Evolutionary conservation across 1,140 invertebrate genomes (phyloP).

Genomic region (Rhizoglyphus robini): DNA sequence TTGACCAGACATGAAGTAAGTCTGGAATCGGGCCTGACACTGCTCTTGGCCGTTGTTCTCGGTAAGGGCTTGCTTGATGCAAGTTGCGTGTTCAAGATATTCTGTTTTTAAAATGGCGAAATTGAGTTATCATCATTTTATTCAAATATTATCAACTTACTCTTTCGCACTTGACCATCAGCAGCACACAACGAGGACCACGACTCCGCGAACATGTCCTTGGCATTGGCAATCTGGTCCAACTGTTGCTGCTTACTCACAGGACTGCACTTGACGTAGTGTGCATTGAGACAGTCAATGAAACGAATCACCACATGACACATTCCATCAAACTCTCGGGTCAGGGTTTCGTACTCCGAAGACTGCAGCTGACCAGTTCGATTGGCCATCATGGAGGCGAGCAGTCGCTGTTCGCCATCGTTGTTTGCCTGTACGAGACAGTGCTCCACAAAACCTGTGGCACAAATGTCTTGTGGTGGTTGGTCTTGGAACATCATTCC

Average conservation of each 20-base stretch:
- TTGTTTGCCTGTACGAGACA: neutral
- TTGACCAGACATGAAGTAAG: neutral
- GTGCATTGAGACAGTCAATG: conserved; percentile 1
- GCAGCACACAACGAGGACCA: neutral
- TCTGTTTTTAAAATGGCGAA: neutral
- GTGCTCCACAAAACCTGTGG: neutral
- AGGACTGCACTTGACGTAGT: conserved; percentile 5
- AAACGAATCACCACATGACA: conserved; percentile 13
- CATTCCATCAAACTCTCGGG: conserved; percentile 10
- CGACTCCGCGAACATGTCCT: neutral
- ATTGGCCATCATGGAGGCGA: neutral
- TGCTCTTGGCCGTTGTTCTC: conserved; percentile 1
- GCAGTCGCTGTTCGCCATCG: conserved; percentile 6
- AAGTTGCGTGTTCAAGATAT: conserved; percentile 4
- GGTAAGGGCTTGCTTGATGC: conserved; percentile 3
- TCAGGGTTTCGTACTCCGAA: neutral
- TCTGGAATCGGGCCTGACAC: neutral
- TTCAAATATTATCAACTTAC: neutral
- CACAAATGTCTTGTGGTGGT: neutral
- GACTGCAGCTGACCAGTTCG: neutral
- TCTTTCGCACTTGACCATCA: neutral
- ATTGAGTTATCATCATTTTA: neutral
- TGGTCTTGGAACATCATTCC: neutral
- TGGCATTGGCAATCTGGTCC: neutral
- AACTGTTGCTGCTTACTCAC: neutral